Evolutionary conservation across 23 tunicate species (phyloP).

Genomic region (Ascidia mentula): DNA sequence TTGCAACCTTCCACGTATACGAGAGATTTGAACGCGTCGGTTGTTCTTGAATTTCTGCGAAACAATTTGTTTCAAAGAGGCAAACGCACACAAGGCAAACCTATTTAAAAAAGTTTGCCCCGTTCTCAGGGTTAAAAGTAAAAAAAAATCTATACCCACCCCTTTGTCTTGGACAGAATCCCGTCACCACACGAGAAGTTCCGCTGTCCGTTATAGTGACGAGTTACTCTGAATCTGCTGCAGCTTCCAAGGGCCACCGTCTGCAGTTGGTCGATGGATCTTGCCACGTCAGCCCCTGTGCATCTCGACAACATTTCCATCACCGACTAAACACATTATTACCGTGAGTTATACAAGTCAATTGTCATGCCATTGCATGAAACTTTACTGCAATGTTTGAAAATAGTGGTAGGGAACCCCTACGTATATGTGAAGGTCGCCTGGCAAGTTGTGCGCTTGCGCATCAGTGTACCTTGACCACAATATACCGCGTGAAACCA

Average conservation of each 20-base stretch:
- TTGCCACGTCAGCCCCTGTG: constrained; percentile 69
- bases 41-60: too few relatives aligned
- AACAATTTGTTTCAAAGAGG: background rate
- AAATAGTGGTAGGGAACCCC: too few relatives aligned
- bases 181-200: constrained; percentile 42
- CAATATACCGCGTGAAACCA: too few relatives aligned
- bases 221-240: constrained; percentile 45
- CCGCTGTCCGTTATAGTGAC: constrained; percentile 43
- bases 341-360: too few relatives aligned
- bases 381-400: too few relatives aligned
- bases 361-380: too few relatives aligned
- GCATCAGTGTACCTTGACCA: too few relatives aligned
- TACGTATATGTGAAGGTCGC: too few relatives aligned
- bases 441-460: too few relatives aligned
- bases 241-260: constrained; percentile 67
- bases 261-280: constrained; percentile 81
- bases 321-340: too few relatives aligned
- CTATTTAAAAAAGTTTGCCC: background rate
- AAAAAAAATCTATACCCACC: background rate
- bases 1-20: constrained; percentile 78
- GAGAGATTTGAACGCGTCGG: constrained; percentile 50
- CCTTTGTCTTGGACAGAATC: background rate
- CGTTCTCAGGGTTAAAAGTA: background rate
- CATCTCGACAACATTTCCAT: constrained; percentile 89
- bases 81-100: background rate